phyloP scores from a whole-genome alignment of 2,888 invertebrate genomes.

The Daptonema setosum region DNA sequence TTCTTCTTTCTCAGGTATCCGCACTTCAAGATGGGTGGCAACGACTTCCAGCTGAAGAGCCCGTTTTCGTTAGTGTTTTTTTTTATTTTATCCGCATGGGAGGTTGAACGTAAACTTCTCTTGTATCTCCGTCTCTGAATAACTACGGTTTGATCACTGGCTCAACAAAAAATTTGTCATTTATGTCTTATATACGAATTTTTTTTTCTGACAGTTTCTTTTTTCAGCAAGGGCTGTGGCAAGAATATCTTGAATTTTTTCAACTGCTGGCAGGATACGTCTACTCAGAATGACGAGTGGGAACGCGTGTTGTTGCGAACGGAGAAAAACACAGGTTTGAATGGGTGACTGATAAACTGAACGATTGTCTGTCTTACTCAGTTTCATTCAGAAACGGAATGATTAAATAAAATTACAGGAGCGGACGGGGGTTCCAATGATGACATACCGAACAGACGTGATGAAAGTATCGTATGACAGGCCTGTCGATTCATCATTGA shows the following conservation, averaged over 20 bases:
- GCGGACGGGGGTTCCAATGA: too few species aligned
- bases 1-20: too few species aligned
- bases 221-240: conserved; percentile 14
- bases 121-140: too few species aligned
- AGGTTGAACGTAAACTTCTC: too few species aligned
- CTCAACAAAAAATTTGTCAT: background rate
- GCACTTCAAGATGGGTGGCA: conserved; percentile 32
- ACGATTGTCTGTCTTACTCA: too few species aligned
- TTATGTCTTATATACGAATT: background rate
- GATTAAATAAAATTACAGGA: too few species aligned
- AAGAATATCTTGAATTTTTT: conserved; percentile 7
- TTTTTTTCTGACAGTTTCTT: background rate
- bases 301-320: conserved; percentile 3
- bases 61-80: conserved; percentile 16
- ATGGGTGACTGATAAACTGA: background rate
- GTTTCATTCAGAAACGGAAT: too few species aligned
- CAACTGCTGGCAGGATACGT: conserved; percentile 5
- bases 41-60: conserved; percentile 11
- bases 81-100: background rate
- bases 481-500: too few species aligned
- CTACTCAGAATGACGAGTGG: conserved; percentile 7
- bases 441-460: too few species aligned
- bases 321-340: background rate
- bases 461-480: too few species aligned
- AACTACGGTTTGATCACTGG: too few species aligned